These are phyloP conservation scores for Amphiprion percula DNA, from an alignment of 2,113 vertebrate species.

Conservation along the genomic window DNA sequence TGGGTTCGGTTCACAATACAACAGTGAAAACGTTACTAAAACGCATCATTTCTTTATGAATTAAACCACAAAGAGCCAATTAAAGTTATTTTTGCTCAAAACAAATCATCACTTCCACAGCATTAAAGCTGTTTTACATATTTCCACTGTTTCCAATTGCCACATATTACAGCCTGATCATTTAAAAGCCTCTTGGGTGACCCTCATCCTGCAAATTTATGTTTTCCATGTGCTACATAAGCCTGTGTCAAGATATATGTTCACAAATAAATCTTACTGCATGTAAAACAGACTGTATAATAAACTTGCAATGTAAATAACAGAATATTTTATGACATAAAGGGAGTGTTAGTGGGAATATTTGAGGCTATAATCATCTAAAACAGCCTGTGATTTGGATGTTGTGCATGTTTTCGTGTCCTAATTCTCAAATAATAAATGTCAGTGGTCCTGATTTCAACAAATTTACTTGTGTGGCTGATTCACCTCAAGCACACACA, in stretches of 20 bases:
- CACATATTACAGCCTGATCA: not conserved
- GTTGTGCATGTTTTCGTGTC: no score
- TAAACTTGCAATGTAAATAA: no score
- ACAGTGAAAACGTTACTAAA: not conserved
- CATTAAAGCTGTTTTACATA: constrained; percentile 8
- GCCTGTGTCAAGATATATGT: no score
- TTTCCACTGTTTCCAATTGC: constrained; percentile 1
- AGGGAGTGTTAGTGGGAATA: no score
- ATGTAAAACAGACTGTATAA: no score
- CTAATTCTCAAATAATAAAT: no score
- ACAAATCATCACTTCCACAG: no score
- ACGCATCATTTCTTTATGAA: constrained; percentile 8
- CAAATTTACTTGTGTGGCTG: not conserved
- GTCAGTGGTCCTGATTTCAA: not conserved
- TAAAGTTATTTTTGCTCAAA: not conserved
- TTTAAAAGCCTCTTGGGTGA: not conserved
- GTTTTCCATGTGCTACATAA: not conserved
- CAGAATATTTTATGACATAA: no score
- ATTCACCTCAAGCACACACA: not conserved
- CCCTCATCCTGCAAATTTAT: not conserved
- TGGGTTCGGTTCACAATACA: not conserved
- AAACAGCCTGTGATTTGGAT: no score
- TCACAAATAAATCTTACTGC: no score
- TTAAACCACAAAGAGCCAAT: constrained; percentile 12
- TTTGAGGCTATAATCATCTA: no score